phyloP scores from a whole-genome alignment of 2,888 invertebrate genomes.

The Platerodrilus igneus region DNA sequence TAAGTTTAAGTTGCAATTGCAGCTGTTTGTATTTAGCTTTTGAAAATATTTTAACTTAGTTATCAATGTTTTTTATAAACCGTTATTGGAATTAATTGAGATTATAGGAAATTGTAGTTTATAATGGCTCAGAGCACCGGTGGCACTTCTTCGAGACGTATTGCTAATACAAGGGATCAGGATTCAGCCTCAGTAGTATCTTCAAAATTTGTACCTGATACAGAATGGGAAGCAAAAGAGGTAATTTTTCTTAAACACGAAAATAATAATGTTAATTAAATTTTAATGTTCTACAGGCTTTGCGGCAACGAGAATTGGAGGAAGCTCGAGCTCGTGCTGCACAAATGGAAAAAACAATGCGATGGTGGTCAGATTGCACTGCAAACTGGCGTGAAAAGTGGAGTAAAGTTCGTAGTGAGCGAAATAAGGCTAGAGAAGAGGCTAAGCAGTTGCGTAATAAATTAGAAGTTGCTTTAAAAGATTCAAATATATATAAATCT shows the following conservation, averaged over 20 bases:
- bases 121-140: constrained; percentile 60
- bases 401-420: constrained; percentile 89
- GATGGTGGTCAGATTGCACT: constrained; percentile 99
- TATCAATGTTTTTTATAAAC: no score
- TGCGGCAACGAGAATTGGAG: constrained; percentile 78
- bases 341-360: constrained; percentile 99
- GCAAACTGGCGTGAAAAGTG: constrained; percentile 95
- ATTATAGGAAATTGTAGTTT: no score
- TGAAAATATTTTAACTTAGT: no score
- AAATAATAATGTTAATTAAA: neutral
- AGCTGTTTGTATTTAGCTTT: no score
- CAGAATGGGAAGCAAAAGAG: constrained; percentile 77
- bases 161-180: constrained; percentile 58
- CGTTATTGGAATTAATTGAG: no score
- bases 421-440: constrained; percentile 90
- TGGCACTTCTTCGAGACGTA: constrained; percentile 61
- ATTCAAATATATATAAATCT: constrained; percentile 66
- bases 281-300: constrained; percentile 49
- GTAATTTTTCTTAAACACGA: constrained; percentile 42
- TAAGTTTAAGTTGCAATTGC: no score
- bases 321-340: constrained; percentile 91
- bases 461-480: constrained; percentile 73
- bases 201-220: constrained; percentile 62
- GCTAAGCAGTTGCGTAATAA: constrained; percentile 76
- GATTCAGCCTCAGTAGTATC: constrained; percentile 56